These are phyloP conservation scores for Drosophila athabasca DNA, from an alignment of 1,140 invertebrate species.

Conservation along the genomic window DNA sequence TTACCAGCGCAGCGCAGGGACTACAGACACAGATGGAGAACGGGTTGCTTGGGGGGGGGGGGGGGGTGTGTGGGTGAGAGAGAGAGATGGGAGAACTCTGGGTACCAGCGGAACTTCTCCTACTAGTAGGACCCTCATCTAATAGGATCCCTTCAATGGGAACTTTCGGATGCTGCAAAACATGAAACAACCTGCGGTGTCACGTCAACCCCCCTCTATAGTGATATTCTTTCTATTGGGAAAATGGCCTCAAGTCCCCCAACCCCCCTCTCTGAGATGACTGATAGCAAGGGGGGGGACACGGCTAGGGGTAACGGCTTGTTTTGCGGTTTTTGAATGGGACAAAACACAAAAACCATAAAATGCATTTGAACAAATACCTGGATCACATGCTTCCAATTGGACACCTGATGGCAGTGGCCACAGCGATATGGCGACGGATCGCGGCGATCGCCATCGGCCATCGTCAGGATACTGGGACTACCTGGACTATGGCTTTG, in stretches of 20 bases:
- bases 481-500: conserved; percentile 77
- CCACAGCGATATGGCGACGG: conserved; percentile 88
- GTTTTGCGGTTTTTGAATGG: conserved; percentile 57
- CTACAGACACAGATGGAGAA: conserved; percentile 63
- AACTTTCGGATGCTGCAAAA: too few relatives aligned
- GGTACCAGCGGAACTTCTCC: not conserved
- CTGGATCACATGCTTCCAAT: conserved; percentile 92
- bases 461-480: conserved; percentile 72
- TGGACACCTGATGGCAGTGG: conserved; percentile 90
- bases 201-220: not conserved
- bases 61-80: conserved; percentile 12
- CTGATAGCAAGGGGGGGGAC: not conserved
- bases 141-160: too few relatives aligned
- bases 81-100: not conserved
- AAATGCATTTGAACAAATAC: conserved; percentile 84
- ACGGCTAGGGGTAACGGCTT: conserved; percentile 11
- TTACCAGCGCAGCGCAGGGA: conserved; percentile 76
- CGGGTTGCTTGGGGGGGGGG: not conserved
- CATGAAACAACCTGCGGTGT: not conserved
- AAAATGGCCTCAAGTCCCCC: not conserved
- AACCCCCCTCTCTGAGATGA: not conserved
- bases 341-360: conserved; percentile 76
- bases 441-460: conserved; percentile 78
- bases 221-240: not conserved
- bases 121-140: too few relatives aligned